Evolutionary conservation across 2,888 invertebrate genomes (phyloP).

Genomic region (Torymus aiolomorphi): DNA sequence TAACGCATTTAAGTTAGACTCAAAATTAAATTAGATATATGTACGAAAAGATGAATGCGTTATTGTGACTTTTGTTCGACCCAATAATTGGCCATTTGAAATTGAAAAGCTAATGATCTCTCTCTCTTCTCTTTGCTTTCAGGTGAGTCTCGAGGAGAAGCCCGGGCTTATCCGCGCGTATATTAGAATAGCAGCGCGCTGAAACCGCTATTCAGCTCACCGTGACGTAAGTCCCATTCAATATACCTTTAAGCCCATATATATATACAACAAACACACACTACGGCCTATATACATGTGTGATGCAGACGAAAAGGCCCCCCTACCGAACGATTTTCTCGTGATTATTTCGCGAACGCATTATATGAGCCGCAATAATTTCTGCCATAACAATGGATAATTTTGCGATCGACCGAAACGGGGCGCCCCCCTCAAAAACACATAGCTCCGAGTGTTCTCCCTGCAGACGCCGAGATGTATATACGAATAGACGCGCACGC

Average conservation of each 20-base stretch:
- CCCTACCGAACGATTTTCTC: conserved; percentile 28
- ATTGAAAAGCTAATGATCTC: conserved; percentile 31
- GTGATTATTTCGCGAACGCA: conserved; percentile 42
- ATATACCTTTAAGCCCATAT: not conserved
- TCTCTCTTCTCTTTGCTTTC: conserved; percentile 20
- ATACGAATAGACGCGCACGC: not conserved
- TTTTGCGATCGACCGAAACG: conserved; percentile 47
- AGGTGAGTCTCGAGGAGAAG: conserved; percentile 36
- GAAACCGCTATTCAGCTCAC: conserved; percentile 27
- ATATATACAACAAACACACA: too few relatives aligned
- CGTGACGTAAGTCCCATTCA: conserved; percentile 38
- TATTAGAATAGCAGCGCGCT: not conserved
- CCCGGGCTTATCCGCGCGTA: not conserved
- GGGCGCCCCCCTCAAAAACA: not conserved
- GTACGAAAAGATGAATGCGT: conserved; percentile 20
- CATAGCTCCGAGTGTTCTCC: too few relatives aligned
- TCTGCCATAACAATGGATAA: conserved; percentile 44
- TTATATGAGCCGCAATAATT: conserved; percentile 31
- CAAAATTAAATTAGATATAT: not conserved
- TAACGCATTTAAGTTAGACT: not conserved
- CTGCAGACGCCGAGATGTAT: too few relatives aligned
- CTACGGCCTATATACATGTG: not conserved
- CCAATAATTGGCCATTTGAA: conserved; percentile 37
- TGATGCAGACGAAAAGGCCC: not conserved
- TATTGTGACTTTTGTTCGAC: conserved; percentile 6